These are phyloP conservation scores for Ormyrus rosae DNA, from an alignment of 2,888 invertebrate genomes.

Conservation along the genomic window DNA sequence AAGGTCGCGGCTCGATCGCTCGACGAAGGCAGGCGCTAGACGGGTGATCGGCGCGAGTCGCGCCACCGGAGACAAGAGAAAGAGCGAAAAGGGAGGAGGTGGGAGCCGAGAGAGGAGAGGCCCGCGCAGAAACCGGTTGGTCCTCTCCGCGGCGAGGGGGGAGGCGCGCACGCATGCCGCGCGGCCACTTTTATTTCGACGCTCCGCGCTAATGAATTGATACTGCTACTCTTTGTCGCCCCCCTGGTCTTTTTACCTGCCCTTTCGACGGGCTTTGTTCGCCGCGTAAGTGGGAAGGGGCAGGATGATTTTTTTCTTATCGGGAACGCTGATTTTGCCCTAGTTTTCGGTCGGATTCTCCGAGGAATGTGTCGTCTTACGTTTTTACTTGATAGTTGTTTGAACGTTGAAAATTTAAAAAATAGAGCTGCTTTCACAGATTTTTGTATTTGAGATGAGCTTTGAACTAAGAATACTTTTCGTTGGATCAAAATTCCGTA, in stretches of 20 bases:
- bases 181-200: conserved; percentile 69
- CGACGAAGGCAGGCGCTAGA: conserved; percentile 52
- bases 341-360: neutral
- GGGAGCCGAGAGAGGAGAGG: neutral
- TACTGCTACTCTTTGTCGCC: conserved; percentile 51
- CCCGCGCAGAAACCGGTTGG: conserved; percentile 63
- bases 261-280: no score
- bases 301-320: neutral
- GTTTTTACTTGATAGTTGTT: no score
- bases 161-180: conserved; percentile 62
- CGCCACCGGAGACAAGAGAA: neutral
- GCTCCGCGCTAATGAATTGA: conserved; percentile 74
- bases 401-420: no score
- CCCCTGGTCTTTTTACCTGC: no score
- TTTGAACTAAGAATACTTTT: no score
- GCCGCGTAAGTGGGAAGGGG: no score
- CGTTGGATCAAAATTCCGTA: no score
- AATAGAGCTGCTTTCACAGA: no score
- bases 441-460: no score
- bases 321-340: neutral
- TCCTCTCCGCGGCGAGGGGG: conserved; percentile 57
- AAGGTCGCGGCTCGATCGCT: conserved; percentile 62
- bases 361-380: neutral
- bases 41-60: conserved; percentile 55
- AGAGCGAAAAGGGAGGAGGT: neutral